These are phyloP conservation scores for Pimpla rufipes DNA, from an alignment of 2,888 invertebrate genomes.

Conservation along the genomic window DNA sequence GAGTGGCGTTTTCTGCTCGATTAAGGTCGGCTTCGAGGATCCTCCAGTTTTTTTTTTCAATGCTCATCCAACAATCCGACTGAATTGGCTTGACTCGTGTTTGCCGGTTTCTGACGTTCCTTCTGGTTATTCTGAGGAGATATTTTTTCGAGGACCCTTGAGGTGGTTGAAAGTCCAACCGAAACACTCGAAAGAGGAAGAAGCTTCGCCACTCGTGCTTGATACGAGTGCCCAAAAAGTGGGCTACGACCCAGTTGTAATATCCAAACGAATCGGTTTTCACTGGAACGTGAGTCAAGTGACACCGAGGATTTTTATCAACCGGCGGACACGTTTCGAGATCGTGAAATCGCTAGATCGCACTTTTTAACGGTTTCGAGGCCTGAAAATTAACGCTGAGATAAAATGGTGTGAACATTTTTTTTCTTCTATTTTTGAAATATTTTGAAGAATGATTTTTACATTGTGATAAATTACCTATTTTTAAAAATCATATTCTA, in stretches of 20 bases:
- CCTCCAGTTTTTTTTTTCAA: not conserved
- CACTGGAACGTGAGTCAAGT: slow-evolving; percentile 61
- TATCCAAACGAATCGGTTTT: slow-evolving; percentile 69
- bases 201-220: not conserved
- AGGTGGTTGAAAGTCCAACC: not conserved
- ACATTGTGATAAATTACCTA: too few species aligned
- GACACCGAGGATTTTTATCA: slow-evolving; percentile 35
- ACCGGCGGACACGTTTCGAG: not conserved
- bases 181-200: slow-evolving; percentile 26
- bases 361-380: not conserved
- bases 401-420: too few species aligned
- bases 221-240: slow-evolving; percentile 72
- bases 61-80: too few species aligned
- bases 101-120: too few species aligned
- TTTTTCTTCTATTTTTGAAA: too few species aligned
- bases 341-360: slow-evolving; percentile 3
- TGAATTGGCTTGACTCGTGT: too few species aligned
- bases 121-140: not conserved
- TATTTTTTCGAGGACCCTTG: not conserved
- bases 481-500: too few species aligned
- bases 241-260: slow-evolving; percentile 76
- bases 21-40: slow-evolving; percentile 55
- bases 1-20: slow-evolving; percentile 41
- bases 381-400: not conserved
- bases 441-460: too few species aligned